These are phyloP conservation scores for Pangasius krempfi DNA, from an alignment of 2,797 vertebrate species.

Conservation along the genomic window DNA sequence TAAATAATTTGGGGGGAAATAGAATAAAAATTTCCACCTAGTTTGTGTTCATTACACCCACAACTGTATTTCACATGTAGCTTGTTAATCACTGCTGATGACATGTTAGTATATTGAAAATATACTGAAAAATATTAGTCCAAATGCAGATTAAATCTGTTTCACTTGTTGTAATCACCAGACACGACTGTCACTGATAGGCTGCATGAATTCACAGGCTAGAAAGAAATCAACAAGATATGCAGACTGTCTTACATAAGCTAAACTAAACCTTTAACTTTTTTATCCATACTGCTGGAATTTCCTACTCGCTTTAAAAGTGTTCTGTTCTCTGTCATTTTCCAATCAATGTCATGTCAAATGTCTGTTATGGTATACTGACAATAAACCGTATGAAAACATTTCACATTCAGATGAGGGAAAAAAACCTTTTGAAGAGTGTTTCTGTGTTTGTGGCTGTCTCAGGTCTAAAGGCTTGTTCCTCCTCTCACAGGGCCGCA, in stretches of 20 bases:
- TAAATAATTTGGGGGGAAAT: no score
- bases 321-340: neutral
- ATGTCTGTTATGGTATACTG: neutral
- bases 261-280: neutral
- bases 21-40: neutral
- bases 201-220: neutral
- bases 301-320: neutral
- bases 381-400: neutral
- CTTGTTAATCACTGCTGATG: neutral
- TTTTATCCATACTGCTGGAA: neutral
- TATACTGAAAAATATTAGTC: neutral
- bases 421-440: neutral
- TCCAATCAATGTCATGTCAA: neutral
- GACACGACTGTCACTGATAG: neutral
- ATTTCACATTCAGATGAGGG: neutral
- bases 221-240: neutral
- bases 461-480: neutral
- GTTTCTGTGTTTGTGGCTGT: neutral
- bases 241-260: neutral
- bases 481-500: conserved; percentile 68
- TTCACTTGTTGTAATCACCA: neutral
- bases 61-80: neutral
- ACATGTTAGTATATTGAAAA: neutral
- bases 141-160: neutral
- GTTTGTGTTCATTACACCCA: neutral